Percentiles rank a stretch among this genome's conserved stretches.
Evolutionary conservation across 2,797 vertebrate genomes (phyloP).

Genomic region (Silurus aristotelis): DNA sequence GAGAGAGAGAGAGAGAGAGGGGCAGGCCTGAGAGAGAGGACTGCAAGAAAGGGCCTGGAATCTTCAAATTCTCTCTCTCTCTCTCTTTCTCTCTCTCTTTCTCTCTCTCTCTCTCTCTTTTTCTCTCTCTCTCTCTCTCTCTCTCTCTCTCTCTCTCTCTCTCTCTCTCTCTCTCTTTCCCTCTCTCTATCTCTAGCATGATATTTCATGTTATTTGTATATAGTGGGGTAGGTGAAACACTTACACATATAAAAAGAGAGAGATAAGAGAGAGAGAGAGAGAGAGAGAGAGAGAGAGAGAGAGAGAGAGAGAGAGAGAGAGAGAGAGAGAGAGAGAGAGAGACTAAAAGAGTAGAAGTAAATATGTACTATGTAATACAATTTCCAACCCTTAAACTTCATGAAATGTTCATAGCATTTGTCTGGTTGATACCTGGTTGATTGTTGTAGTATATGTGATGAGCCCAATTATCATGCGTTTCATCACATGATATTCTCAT

Average conservation of each 20-base stretch:
- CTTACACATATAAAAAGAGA: background rate
- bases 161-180: background rate
- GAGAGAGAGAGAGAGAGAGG: constrained; percentile 63
- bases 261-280: background rate
- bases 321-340: background rate
- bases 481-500: background rate
- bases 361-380: no score
- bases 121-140: constrained; percentile 17
- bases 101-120: background rate
- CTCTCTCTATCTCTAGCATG: constrained; percentile 14
- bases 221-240: background rate
- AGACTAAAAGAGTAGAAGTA: no score
- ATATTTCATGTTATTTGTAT: background rate
- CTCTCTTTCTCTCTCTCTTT: constrained; percentile 14
- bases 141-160: constrained; percentile 18
- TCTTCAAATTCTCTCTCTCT: constrained; percentile 71
- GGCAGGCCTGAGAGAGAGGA: constrained; percentile 61
- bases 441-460: background rate
- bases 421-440: background rate
- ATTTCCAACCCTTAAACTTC: background rate
- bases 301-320: constrained; percentile 12
- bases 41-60: constrained; percentile 62
- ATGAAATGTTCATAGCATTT: background rate
- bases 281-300: background rate
- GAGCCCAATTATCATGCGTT: background rate